A percentile compares a stretch with the other conserved stretches of the same genome.
Conservation (phyloP, 2,888 invertebrate genomes). For the Ctena decussata region DNA sequence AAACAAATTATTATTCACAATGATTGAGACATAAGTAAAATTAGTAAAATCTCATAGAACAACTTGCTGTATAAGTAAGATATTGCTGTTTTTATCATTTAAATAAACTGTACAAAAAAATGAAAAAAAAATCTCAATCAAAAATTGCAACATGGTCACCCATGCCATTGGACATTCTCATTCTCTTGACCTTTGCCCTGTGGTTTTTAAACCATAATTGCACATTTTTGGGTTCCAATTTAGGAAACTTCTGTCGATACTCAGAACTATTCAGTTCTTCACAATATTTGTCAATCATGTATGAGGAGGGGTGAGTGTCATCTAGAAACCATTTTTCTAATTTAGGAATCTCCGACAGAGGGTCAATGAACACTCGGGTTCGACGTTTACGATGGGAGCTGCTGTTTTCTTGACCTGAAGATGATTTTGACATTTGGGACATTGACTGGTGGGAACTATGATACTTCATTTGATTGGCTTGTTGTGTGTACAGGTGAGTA, state of each 20-base stretch:
- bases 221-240: slow-evolving; percentile 99
- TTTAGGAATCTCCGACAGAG: slow-evolving; percentile 96
- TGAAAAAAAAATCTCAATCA: slow-evolving; percentile 41
- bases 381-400: slow-evolving; percentile 91
- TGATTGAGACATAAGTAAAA: neutral
- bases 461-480: slow-evolving; percentile 69
- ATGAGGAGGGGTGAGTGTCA: slow-evolving; percentile 99
- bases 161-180: slow-evolving; percentile 86
- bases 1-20: neutral
- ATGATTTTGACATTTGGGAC: slow-evolving; percentile 54
- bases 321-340: slow-evolving; percentile 95
- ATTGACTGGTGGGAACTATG: slow-evolving; percentile 49
- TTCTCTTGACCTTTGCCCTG: slow-evolving; percentile 98
- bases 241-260: slow-evolving; percentile 99
- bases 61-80: neutral
- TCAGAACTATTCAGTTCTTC: slow-evolving; percentile 99
- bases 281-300: slow-evolving; percentile 98
- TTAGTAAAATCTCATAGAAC: neutral
- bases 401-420: slow-evolving; percentile 63
- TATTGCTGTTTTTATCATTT: neutral
- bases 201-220: slow-evolving; percentile 99
- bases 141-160: slow-evolving; percentile 59
- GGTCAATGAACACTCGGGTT: slow-evolving; percentile 99
- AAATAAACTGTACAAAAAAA: neutral
- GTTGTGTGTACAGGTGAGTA: slow-evolving; percentile 79